Percentiles rank a stretch among this genome's conserved stretches.
These are phyloP conservation scores for Dolichomitus sp. DNA, from an alignment of 2,888 invertebrate species.

Conservation along the genomic window DNA sequence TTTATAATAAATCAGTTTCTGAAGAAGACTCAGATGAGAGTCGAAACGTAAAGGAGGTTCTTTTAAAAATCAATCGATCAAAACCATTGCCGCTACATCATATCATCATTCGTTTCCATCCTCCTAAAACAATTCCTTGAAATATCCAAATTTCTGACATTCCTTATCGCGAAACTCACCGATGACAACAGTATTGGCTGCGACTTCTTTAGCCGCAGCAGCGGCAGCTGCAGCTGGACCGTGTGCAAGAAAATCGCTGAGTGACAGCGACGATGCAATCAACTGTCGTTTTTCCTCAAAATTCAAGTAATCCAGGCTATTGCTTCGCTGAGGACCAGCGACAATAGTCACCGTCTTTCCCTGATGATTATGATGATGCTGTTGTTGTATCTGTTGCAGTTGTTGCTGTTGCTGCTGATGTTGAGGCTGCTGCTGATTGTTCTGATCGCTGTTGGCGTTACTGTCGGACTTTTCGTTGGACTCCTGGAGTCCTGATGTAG, in stretches of 20 bases:
- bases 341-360: conserved; percentile 90
- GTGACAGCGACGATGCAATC: conserved; percentile 95
- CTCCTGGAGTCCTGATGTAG: conserved; percentile 75
- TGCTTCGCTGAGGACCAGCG: conserved; percentile 90
- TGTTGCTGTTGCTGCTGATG: conserved; percentile 70
- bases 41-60: no score
- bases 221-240: conserved; percentile 88
- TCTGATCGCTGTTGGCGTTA: conserved; percentile 70
- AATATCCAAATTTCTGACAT: no score
- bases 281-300: conserved; percentile 96
- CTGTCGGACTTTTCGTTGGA: conserved; percentile 68
- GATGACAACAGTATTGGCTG: conserved; percentile 86
- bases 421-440: conserved; percentile 56
- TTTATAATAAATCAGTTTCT: no score
- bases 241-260: conserved; percentile 94
- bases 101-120: no score
- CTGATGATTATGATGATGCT: conserved; percentile 72
- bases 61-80: no score
- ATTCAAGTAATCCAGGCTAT: conserved; percentile 95
- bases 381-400: conserved; percentile 74
- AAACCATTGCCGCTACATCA: no score
- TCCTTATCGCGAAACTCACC: conserved; percentile 77
- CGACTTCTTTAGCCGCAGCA: conserved; percentile 86
- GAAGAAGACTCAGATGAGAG: no score
- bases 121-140: no score